Evolutionary conservation across 2,888 invertebrate genomes (phyloP), one percentile per base, ranked within the genome.

Genomic region (Abrostola tripartita): DNA sequence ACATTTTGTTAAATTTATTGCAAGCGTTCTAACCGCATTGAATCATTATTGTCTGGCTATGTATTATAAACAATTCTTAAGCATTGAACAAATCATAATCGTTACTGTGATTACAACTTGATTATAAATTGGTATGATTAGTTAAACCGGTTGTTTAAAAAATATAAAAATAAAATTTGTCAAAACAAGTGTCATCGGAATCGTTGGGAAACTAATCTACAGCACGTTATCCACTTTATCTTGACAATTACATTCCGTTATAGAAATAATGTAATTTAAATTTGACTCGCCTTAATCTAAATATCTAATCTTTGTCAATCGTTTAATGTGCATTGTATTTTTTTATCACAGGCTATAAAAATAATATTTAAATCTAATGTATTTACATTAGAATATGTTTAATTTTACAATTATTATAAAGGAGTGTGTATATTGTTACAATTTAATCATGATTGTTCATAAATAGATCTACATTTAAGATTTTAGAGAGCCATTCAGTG

Each of bases 221-320:
- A 52, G 11, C 11, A 54, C 6, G 37, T 52, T 58, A 47, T 47
- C 44, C 44, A 24, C 9, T 41, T 40, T 61, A 14, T 40, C 9
- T 35, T 40, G 2, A 40, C 14, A 41, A 60, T 35, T 56, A 61
- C 72, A 72, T 70, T 70, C 68, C 70, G 57, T 37, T 40, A 56
- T 36, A 51, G 44, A 5, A 41, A 8, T 9, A 10, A 49, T 11
- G 7, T 6, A 8, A 6, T 38, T 35, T 5, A 35, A 36, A 24
- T 4, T 37, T 5, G 2, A 37, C 36, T 36, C 1, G 36, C 14
- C 6, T 40, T 52, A 6, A 0, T 44, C 6, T 12, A 10, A 1
- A 44, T 44, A 55, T 53, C 24, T 11, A 36, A 53, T 44, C 7
- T 50, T 57, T 37, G 10, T 24, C 12, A 41, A 10, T 38, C 12